phyloP scores from a whole-genome alignment of 1,140 invertebrate genomes.

The Panagrolaimus sp. region DNA sequence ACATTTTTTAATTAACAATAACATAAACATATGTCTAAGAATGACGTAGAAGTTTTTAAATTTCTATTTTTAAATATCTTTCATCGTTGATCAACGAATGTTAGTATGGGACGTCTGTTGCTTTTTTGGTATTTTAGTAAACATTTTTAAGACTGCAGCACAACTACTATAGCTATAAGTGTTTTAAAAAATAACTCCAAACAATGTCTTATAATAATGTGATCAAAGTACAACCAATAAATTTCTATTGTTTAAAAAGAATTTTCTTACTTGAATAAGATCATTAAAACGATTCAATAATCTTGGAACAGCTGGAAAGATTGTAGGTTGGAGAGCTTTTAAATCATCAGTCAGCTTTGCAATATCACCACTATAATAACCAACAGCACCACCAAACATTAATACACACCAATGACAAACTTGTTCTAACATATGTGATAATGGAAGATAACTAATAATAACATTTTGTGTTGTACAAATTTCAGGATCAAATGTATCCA shows the following conservation, averaged over 20 bases:
- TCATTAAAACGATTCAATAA: slow-evolving; percentile 87
- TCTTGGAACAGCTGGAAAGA: slow-evolving; percentile 85
- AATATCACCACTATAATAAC: slow-evolving; percentile 86
- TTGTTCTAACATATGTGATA: slow-evolving; percentile 72
- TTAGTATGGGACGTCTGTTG: too few relatives aligned
- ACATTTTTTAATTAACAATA: background rate
- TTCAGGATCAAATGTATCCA: slow-evolving; percentile 10
- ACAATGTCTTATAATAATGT: background rate
- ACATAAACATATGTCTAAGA: too few relatives aligned
- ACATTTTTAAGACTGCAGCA: too few relatives aligned
- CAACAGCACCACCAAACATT: slow-evolving; percentile 71
- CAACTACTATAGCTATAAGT: too few relatives aligned
- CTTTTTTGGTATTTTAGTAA: too few relatives aligned
- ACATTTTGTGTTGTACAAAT: background rate
- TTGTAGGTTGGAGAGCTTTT: slow-evolving; percentile 78
- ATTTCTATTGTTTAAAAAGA: too few relatives aligned
- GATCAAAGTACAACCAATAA: background rate
- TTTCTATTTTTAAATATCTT: too few relatives aligned
- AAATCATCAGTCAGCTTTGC: slow-evolving; percentile 80
- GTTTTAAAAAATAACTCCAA: too few relatives aligned
- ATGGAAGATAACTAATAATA: slow-evolving; percentile 78
- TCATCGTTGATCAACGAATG: too few relatives aligned
- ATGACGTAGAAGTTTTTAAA: too few relatives aligned
- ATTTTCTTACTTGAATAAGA: slow-evolving; percentile 63
- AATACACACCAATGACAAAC: slow-evolving; percentile 32